Evolutionary conservation across 2,797 vertebrate genomes (phyloP), one percentile per base, ranked within the genome.

Genomic region (Hypotaenidia philippensis): DNA sequence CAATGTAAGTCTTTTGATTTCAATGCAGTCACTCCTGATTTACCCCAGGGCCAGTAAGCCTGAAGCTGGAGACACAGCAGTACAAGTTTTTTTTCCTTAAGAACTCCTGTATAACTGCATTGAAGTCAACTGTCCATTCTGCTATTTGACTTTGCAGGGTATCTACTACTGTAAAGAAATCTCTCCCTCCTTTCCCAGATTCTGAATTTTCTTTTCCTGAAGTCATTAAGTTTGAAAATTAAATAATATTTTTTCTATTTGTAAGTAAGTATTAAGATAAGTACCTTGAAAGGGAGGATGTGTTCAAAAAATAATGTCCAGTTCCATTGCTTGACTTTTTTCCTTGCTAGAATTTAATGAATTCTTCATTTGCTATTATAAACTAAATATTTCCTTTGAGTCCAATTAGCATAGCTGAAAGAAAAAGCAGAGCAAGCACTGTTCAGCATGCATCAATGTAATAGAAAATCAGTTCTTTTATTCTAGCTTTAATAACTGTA

Each of bases 301-400:
- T 84, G 29, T 68, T 88, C 27, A 95, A 79, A 83, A 94, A 89
- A 81, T 68, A 84, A 56, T 20, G 88, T 79, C 83, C 89, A 87
- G 76, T 90, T 95, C 40, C 78, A 93, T 38, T 94, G 82, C 93
- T 80, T 96, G 92, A 96, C 75, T 92, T 95, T 84, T 95, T 95
- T 97, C 92, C 83, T 79, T 86, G 66, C 87, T 97, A 97, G 96
- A 97, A 97, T 97, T 97, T 97, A 98, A 98, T 97, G 95, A 97
- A 98, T 98, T 97, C 97, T 98, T 98, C 97, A 97, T 97, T 98
- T 94, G 49, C 96, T 97, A 97, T 98, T 98, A 98, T 97, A 98
- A 98, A 98, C 96, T 97, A 97, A 98, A 97, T 98, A 98, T 98
- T 98, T 98, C 98, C 98, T 98, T 98, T 97, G 98, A 98, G 98